Evolutionary conservation across 1,140 invertebrate genomes (phyloP).

Genomic region (Pinna nobilis): DNA sequence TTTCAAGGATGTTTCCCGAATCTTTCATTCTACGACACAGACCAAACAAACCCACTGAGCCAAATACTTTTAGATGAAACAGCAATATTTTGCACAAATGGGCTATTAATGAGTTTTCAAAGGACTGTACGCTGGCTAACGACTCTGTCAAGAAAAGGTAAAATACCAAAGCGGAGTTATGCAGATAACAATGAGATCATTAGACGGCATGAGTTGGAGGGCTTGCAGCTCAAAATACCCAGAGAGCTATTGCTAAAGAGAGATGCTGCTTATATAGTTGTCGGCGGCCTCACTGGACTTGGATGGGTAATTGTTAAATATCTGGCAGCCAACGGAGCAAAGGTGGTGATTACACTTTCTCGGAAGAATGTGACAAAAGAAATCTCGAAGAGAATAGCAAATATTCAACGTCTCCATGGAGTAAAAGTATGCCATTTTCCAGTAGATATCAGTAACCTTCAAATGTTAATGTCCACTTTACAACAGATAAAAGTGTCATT

Average conservation of each 20-base stretch:
- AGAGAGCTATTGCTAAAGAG: constrained; percentile 13
- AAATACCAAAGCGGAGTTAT: no score
- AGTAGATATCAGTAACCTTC: constrained; percentile 6
- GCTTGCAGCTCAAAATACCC: background rate
- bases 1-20: background rate
- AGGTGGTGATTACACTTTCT: background rate
- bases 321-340: constrained; percentile 44
- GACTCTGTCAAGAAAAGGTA: background rate
- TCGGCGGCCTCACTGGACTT: constrained; percentile 51
- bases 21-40: no score
- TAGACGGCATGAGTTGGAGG: background rate
- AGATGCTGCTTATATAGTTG: constrained; percentile 45
- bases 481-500: background rate
- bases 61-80: no score
- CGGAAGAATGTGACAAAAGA: background rate
- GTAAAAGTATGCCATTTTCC: background rate
- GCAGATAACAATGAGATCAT: no score
- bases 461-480: background rate
- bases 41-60: no score
- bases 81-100: no score
- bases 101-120: no score
- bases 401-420: background rate
- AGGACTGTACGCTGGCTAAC: background rate
- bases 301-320: constrained; percentile 51
- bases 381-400: background rate